Evolutionary conservation across 2,888 invertebrate genomes (phyloP).

Genomic region (Belgica antarctica): DNA sequence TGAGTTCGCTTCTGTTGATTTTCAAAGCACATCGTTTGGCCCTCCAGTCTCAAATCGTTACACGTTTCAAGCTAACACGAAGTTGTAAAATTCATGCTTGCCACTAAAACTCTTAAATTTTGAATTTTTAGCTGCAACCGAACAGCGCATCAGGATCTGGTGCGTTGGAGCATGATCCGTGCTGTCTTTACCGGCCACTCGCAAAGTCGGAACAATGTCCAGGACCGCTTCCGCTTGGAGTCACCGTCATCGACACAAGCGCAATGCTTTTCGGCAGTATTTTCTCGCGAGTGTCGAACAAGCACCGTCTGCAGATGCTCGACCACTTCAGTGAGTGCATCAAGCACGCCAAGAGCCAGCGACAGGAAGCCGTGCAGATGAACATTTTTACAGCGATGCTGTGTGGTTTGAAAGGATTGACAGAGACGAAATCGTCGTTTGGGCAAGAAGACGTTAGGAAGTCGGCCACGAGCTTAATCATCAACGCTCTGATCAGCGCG

Average conservation of each 20-base stretch:
- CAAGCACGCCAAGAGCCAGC: slow-evolving; percentile 83
- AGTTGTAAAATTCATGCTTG: too few species aligned
- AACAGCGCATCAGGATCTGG: slow-evolving; percentile 95
- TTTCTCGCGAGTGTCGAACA: slow-evolving; percentile 91
- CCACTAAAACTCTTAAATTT: not conserved
- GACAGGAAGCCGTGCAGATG: slow-evolving; percentile 93
- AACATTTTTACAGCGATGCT: slow-evolving; percentile 94
- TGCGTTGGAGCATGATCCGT: slow-evolving; percentile 94
- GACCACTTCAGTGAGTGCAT: slow-evolving; percentile 96
- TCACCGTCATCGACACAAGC: slow-evolving; percentile 94
- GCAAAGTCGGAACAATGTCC: slow-evolving; percentile 58
- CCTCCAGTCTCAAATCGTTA: too few species aligned
- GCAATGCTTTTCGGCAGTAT: slow-evolving; percentile 90
- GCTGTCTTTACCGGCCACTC: slow-evolving; percentile 78
- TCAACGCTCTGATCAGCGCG: slow-evolving; percentile 72
- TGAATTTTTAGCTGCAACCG: slow-evolving; percentile 73
- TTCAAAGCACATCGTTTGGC: not conserved
- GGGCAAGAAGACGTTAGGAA: slow-evolving; percentile 89
- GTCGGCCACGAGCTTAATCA: slow-evolving; percentile 75
- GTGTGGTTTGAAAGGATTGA: slow-evolving; percentile 81
- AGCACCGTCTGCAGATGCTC: slow-evolving; percentile 95
- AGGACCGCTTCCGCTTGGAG: slow-evolving; percentile 86
- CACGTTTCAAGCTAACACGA: too few species aligned
- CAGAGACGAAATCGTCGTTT: slow-evolving; percentile 79
- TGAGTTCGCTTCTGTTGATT: not conserved